phyloP scores from a whole-genome alignment of 2,797 vertebrate species.

The Australoheros facetus region DNA sequence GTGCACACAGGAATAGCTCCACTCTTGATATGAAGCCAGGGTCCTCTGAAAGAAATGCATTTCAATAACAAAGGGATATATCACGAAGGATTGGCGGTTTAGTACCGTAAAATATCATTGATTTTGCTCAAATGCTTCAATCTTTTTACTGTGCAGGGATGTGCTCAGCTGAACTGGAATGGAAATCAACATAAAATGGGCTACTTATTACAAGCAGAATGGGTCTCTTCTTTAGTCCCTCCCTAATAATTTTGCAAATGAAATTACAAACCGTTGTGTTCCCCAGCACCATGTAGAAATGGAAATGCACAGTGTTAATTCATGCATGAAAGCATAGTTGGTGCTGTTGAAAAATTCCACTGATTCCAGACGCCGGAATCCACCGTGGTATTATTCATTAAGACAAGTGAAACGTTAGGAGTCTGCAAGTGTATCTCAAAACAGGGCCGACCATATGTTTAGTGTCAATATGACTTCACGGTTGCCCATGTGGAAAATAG shows the following conservation, averaged over 20 bases:
- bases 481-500: constrained; percentile 86
- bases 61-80: constrained; percentile 73
- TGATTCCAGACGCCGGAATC: constrained; percentile 77
- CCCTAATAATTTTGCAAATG: constrained; percentile 69
- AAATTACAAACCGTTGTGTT: constrained; percentile 71
- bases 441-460: constrained; percentile 85
- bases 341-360: constrained; percentile 69
- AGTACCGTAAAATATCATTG: constrained; percentile 70
- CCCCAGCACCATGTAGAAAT: constrained; percentile 69
- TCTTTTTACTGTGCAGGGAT: constrained; percentile 52
- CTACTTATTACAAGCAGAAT: constrained; percentile 55
- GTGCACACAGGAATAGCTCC: constrained; percentile 64
- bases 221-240: constrained; percentile 45
- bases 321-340: constrained; percentile 78
- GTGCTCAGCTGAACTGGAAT: constrained; percentile 53
- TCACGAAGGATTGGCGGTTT: constrained; percentile 62
- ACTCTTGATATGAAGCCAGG: constrained; percentile 60
- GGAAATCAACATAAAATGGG: constrained; percentile 66
- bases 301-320: constrained; percentile 74
- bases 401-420: constrained; percentile 83
- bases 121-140: constrained; percentile 69
- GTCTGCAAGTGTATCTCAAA: constrained; percentile 81
- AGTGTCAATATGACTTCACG: constrained; percentile 87
- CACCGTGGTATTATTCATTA: constrained; percentile 85
- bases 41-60: constrained; percentile 65